Percentiles rank a stretch among this genome's conserved stretches.
Conservation (phyloP, 2,113 vertebrate species). For the Bos indicus region DNA sequence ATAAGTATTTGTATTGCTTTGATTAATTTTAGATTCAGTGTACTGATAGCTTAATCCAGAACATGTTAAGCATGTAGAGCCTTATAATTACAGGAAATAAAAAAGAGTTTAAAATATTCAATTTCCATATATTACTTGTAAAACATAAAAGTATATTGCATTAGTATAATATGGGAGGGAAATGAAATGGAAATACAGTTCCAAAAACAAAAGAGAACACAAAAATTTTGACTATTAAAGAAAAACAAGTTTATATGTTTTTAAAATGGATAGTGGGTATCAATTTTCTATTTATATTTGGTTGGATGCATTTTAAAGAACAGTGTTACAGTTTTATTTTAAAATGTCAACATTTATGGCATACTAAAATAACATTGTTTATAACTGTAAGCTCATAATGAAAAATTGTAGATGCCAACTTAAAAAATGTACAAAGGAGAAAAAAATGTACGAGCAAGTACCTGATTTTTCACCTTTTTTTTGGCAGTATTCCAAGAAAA, state of each 20-base stretch:
- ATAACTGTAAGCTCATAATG: conserved; percentile 50
- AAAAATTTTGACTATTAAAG: conserved; percentile 6
- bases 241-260: conserved; percentile 35
- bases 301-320: conserved; percentile 55
- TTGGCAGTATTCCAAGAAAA: conserved; percentile 15
- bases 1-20: conserved; percentile 43
- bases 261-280: conserved; percentile 30
- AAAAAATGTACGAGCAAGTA: background rate
- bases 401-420: conserved; percentile 54
- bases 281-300: conserved; percentile 48
- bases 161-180: conserved; percentile 27
- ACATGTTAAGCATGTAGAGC: conserved; percentile 35
- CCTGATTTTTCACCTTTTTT: conserved; percentile 26
- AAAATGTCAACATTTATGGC: conserved; percentile 60
- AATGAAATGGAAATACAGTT: conserved; percentile 55
- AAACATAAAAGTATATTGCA: conserved; percentile 41
- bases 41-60: conserved; percentile 42
- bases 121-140: conserved; percentile 30
- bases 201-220: conserved; percentile 20
- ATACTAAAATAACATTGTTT: conserved; percentile 58
- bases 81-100: conserved; percentile 48
- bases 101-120: conserved; percentile 35
- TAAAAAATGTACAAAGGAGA: conserved; percentile 39
- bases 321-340: conserved; percentile 60
- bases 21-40: conserved; percentile 39